Conservation (phyloP, 2,888 invertebrate genomes). For the Cantharis rufa region DNA sequence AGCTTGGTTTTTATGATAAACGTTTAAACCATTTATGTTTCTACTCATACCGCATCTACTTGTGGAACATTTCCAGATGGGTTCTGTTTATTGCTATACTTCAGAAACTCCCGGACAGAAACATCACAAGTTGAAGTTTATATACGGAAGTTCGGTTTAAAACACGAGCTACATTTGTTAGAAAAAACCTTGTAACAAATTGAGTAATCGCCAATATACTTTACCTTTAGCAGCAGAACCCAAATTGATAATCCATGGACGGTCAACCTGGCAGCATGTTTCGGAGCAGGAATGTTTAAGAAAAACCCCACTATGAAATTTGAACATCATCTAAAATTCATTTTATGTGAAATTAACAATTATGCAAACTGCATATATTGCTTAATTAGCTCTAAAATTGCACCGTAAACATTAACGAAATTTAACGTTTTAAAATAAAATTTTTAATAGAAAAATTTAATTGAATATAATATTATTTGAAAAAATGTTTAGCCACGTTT, state of each 20-base stretch:
- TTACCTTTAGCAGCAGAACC: no score
- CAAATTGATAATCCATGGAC: no score
- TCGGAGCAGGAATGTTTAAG: background rate
- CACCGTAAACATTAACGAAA: background rate
- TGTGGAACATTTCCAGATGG: background rate
- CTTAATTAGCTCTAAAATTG: background rate
- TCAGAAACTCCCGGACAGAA: background rate
- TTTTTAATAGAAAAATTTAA: background rate
- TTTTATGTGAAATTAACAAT: background rate
- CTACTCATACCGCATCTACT: background rate
- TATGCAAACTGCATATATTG: background rate
- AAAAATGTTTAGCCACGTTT: background rate
- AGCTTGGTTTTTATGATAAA: background rate
- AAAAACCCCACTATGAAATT: background rate
- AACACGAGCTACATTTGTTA: background rate
- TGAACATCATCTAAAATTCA: background rate
- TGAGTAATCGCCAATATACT: no score
- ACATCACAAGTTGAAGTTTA: background rate
- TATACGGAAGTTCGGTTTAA: background rate
- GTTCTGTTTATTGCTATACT: background rate
- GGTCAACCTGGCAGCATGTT: background rate
- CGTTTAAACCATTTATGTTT: background rate
- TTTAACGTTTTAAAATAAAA: no score
- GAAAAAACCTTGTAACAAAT: background rate
- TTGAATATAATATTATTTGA: background rate